Percentiles rank a stretch among this genome's conserved stretches.
Evolutionary conservation across 2,113 vertebrate species (phyloP).

Genomic region (Myiozetetes cayanensis): DNA sequence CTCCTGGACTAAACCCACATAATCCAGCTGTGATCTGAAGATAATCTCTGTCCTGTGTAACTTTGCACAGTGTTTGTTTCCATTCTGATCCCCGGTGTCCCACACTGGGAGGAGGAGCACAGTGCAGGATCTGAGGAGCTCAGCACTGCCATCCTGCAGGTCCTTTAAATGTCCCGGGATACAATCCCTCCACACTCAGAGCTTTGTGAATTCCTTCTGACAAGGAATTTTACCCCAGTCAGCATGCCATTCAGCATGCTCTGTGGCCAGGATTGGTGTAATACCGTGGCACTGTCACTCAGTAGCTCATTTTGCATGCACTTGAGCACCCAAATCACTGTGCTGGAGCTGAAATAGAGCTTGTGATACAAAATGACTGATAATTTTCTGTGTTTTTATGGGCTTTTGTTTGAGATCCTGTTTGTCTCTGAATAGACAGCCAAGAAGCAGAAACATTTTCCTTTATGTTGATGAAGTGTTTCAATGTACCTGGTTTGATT

Average conservation of each 20-base stretch:
- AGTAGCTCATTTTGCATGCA: background rate
- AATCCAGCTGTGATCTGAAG: background rate
- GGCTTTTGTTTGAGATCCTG: background rate
- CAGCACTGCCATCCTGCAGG: background rate
- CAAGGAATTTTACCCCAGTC: background rate
- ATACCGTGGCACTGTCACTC: background rate
- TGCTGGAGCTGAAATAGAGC: background rate
- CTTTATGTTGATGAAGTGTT: background rate
- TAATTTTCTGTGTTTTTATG: background rate
- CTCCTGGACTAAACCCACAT: background rate
- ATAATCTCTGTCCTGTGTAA: background rate
- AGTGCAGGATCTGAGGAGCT: background rate
- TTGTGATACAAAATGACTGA: background rate
- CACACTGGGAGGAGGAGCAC: fast-evolving
- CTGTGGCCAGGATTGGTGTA: background rate
- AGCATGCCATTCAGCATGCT: background rate
- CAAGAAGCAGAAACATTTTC: background rate
- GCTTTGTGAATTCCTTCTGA: background rate
- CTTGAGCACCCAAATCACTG: background rate
- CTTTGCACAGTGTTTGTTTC: background rate
- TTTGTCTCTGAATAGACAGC: background rate
- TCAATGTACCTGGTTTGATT: background rate
- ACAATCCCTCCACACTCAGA: background rate
- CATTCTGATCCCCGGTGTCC: background rate
- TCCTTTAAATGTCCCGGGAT: fast-evolving